These are phyloP conservation scores for Margaritifera margaritifera DNA, from an alignment of 2,888 invertebrate species.

Conservation along the genomic window DNA sequence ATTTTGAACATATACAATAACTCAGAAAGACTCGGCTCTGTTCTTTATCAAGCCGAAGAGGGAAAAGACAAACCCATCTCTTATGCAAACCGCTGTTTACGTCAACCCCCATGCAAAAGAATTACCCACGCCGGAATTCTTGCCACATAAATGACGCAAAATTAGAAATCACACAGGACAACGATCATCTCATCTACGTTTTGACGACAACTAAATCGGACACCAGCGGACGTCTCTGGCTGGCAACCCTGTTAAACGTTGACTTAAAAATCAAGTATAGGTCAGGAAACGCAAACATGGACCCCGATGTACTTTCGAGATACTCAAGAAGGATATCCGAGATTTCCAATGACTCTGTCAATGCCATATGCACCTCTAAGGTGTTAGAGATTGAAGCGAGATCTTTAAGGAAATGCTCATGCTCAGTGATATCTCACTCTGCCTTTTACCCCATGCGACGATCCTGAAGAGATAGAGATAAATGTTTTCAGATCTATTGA, in stretches of 20 bases:
- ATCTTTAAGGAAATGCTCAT: no score
- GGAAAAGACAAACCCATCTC: no score
- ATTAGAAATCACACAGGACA: no score
- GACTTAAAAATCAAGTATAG: slow-evolving; percentile 21
- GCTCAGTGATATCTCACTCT: no score
- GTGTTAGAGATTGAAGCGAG: no score
- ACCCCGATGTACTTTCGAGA: slow-evolving; percentile 35
- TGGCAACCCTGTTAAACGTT: slow-evolving; percentile 14
- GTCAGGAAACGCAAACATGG: slow-evolving; percentile 15
- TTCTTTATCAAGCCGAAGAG: no score
- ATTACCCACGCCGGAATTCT: no score
- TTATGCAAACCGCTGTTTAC: no score
- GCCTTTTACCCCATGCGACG: neutral
- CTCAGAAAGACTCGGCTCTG: no score
- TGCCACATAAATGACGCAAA: slow-evolving; percentile 13
- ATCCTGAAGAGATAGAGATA: neutral
- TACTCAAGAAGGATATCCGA: neutral
- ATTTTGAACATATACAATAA: no score
- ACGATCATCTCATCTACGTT: no score
- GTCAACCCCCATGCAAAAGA: slow-evolving; percentile 19
- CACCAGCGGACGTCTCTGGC: slow-evolving; percentile 23
- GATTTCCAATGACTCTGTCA: neutral
- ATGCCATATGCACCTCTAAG: neutral
- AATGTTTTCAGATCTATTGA: neutral
- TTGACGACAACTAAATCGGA: no score